Percentiles rank a stretch among this genome's conserved stretches.
Conservation (phyloP, 1,140 invertebrate species). For the Piezodorus guildinii region DNA sequence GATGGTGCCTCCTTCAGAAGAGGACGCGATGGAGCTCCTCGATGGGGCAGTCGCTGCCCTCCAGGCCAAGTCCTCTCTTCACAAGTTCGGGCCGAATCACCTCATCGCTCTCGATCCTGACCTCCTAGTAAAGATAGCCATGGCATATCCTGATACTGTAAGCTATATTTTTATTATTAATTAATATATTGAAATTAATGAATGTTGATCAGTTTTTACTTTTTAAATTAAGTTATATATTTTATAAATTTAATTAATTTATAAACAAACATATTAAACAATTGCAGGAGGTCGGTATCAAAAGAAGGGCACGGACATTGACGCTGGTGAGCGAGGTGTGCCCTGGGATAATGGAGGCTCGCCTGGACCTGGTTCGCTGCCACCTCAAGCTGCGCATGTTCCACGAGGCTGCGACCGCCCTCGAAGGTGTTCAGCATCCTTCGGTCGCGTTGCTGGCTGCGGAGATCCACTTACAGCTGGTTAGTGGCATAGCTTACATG, state of each 20-base stretch:
- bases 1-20: conserved; percentile 45
- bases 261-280: too few relatives aligned
- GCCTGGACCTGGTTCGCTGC: conserved; percentile 29
- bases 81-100: conserved; percentile 64
- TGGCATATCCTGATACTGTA: conserved; percentile 52
- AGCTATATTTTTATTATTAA: too few relatives aligned
- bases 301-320: conserved; percentile 52
- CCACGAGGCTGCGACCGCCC: not conserved
- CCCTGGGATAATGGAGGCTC: conserved; percentile 62
- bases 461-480: conserved; percentile 56
- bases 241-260: too few relatives aligned
- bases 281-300: conserved; percentile 24
- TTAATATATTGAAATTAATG: too few relatives aligned
- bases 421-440: conserved; percentile 33
- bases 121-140: conserved; percentile 66
- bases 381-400: not conserved
- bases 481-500: conserved; percentile 15
- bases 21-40: conserved; percentile 47
- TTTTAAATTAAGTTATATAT: too few relatives aligned
- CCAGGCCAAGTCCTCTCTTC: conserved; percentile 44
- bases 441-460: conserved; percentile 79
- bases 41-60: conserved; percentile 60
- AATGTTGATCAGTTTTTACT: too few relatives aligned
- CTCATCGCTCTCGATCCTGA: conserved; percentile 69
- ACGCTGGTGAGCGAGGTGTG: conserved; percentile 64